These are phyloP conservation scores for Ormyrus thymus DNA, from an alignment of 2,888 invertebrate genomes.

Conservation along the genomic window DNA sequence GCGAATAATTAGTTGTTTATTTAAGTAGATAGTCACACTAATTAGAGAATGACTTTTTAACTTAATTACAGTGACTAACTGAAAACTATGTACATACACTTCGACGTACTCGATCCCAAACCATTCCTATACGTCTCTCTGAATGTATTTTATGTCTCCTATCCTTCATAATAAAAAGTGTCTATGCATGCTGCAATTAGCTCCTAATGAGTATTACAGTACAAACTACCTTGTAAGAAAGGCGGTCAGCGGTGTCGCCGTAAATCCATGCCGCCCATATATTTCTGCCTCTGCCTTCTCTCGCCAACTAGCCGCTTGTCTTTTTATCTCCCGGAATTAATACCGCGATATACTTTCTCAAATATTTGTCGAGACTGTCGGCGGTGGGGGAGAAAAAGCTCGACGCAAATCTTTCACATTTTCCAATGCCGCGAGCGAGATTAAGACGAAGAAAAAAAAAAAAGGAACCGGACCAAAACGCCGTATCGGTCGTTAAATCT, in stretches of 20 bases:
- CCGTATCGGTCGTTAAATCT: not conserved
- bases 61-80: too few species aligned
- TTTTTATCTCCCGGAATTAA: constrained; percentile 2
- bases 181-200: constrained; percentile 19
- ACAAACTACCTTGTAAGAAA: constrained; percentile 18
- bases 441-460: too few species aligned
- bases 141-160: not conserved
- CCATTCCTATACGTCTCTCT: too few species aligned
- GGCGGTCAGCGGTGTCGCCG: not conserved
- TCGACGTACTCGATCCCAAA: too few species aligned
- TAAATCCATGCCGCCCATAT: too few species aligned
- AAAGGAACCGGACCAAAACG: too few species aligned
- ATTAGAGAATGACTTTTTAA: too few species aligned
- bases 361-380: not conserved
- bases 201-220: constrained; percentile 27
- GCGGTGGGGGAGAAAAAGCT: too few species aligned
- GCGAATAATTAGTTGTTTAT: too few species aligned
- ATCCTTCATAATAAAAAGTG: constrained; percentile 1
- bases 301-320: not conserved
- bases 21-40: too few species aligned
- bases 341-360: not conserved
- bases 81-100: too few species aligned
- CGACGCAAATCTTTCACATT: not conserved
- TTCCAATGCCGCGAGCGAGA: not conserved
- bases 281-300: constrained; percentile 11